Conservation (phyloP, 2,113 vertebrate genomes). For the Tupaia tana region DNA sequence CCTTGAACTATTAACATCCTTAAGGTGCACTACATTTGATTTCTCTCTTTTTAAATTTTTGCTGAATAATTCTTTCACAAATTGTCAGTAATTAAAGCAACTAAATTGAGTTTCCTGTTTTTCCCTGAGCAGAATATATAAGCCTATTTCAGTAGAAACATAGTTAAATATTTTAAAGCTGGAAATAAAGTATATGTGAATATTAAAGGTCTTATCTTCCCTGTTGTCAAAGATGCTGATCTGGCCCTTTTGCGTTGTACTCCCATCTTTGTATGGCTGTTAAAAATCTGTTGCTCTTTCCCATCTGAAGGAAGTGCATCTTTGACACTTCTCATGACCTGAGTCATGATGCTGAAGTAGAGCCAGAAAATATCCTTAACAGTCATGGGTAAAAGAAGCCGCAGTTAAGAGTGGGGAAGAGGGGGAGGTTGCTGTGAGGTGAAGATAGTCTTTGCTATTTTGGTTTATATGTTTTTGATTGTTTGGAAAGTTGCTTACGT, state of each 20-base stretch:
- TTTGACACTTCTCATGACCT: slow-evolving; percentile 96
- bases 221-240: slow-evolving; percentile 84
- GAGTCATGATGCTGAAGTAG: slow-evolving; percentile 87
- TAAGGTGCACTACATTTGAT: background rate
- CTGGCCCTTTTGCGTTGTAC: slow-evolving; percentile 76
- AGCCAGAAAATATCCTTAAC: slow-evolving; percentile 88
- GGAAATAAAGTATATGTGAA: slow-evolving; percentile 81
- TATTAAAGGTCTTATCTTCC: slow-evolving; percentile 82
- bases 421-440: slow-evolving; percentile 55
- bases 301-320: slow-evolving; percentile 91
- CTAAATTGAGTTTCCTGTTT: slow-evolving; percentile 78
- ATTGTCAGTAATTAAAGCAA: slow-evolving; percentile 79
- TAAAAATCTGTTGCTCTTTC: slow-evolving; percentile 89
- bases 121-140: slow-evolving; percentile 73
- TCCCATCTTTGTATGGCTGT: slow-evolving; percentile 80
- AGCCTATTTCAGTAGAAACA: slow-evolving; percentile 74
- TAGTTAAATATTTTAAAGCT: slow-evolving; percentile 74
- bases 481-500: slow-evolving; percentile 67
- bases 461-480: slow-evolving; percentile 71
- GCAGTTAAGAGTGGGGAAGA: slow-evolving; percentile 67
- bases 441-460: slow-evolving; percentile 67
- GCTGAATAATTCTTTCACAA: slow-evolving; percentile 56
- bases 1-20: background rate
- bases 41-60: slow-evolving; percentile 51
- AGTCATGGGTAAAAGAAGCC: slow-evolving; percentile 84